A percentile compares a stretch with the other conserved stretches of the same genome.
These are phyloP conservation scores for Eidolon helvum DNA, from an alignment of 2,113 vertebrate species.

Conservation along the genomic window DNA sequence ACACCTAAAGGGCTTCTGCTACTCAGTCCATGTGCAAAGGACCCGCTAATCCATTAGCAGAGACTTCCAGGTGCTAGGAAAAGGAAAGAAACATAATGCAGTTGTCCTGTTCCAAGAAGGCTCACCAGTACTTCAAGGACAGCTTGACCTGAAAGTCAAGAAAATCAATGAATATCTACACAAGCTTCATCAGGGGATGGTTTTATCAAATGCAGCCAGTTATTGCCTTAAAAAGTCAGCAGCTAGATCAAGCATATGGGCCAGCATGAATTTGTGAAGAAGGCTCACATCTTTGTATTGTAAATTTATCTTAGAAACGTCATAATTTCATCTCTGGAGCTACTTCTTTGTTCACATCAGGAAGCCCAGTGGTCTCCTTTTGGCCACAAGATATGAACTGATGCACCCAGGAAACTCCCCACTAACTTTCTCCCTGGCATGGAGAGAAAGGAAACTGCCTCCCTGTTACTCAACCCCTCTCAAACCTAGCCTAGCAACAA, in stretches of 20 bases:
- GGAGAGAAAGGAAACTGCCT: neutral
- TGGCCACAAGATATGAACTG: neutral
- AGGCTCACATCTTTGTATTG: neutral
- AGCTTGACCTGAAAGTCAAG: neutral
- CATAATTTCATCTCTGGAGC: neutral
- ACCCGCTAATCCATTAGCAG: neutral
- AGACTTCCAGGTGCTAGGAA: neutral
- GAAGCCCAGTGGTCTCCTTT: neutral
- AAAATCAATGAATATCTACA: neutral
- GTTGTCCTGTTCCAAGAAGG: neutral
- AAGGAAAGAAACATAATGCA: neutral
- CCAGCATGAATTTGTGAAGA: neutral
- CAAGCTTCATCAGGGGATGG: neutral
- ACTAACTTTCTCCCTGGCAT: neutral
- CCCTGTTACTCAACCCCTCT: neutral
- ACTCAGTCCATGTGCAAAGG: neutral
- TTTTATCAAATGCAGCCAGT: neutral
- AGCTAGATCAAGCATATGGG: neutral
- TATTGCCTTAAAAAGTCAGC: neutral
- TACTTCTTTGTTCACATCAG: neutral
- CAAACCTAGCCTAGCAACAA: neutral
- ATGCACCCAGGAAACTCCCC: neutral
- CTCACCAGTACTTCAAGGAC: neutral
- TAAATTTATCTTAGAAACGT: neutral
- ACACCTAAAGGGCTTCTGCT: neutral